Evolutionary conservation across 2,888 invertebrate genomes (phyloP).

Genomic region (Lochmaea capreae): DNA sequence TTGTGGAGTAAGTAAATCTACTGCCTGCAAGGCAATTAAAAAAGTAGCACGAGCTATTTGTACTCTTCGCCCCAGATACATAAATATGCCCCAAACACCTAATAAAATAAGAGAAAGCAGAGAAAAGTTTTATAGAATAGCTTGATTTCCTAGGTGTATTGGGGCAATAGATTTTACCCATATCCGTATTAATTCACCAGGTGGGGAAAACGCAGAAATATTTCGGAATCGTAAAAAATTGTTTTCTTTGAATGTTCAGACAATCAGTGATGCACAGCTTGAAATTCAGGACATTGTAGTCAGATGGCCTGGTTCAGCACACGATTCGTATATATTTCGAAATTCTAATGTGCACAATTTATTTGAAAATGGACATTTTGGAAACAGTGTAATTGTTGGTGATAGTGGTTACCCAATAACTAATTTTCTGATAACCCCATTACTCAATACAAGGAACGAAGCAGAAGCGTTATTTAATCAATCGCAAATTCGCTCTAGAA

Average conservation of each 20-base stretch:
- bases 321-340: not conserved
- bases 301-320: conserved; percentile 1
- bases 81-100: too few species aligned
- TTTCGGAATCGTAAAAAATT: not conserved
- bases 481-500: conserved; percentile 1
- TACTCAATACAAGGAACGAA: not conserved
- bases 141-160: too few species aligned
- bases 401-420: conserved; percentile 5
- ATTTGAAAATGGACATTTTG: conserved; percentile 5
- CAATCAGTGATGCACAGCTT: too few species aligned
- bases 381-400: not conserved
- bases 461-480: conserved; percentile 10
- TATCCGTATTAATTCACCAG: conserved; percentile 7
- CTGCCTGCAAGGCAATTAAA: too few species aligned
- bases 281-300: not conserved
- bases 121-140: too few species aligned
- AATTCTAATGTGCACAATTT: not conserved
- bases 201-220: conserved; percentile 13
- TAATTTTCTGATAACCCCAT: not conserved
- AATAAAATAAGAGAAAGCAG: too few species aligned
- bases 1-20: too few species aligned
- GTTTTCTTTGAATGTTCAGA: too few species aligned
- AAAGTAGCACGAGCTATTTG: too few species aligned
- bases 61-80: too few species aligned
- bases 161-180: conserved; percentile 14